These are phyloP conservation scores for Sthenelais limicola DNA, from an alignment of 2,888 invertebrate genomes.

Conservation along the genomic window DNA sequence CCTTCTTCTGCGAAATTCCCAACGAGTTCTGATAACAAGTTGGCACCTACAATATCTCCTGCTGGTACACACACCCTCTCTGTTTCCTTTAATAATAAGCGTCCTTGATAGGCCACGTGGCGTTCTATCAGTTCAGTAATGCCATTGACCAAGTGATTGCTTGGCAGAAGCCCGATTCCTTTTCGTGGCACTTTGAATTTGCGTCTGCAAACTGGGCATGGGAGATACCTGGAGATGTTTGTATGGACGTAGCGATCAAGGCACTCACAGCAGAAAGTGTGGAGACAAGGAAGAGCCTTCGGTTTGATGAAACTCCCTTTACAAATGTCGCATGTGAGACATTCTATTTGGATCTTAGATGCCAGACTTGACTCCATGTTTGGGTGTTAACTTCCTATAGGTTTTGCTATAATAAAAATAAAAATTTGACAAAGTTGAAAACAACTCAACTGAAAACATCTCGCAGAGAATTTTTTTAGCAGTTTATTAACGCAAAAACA, in stretches of 20 bases:
- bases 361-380: conserved; percentile 38
- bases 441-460: no score
- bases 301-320: conserved; percentile 57
- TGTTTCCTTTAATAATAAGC: conserved; percentile 32
- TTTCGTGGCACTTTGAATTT: conserved; percentile 55
- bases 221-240: conserved; percentile 52
- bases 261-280: conserved; percentile 65
- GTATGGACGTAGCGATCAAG: conserved; percentile 56
- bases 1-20: no score
- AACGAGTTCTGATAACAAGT: no score
- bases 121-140: conserved; percentile 54
- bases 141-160: conserved; percentile 62
- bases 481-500: no score
- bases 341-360: conserved; percentile 51
- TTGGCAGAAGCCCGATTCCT: conserved; percentile 58
- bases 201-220: conserved; percentile 62
- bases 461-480: no score
- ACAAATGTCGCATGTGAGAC: conserved; percentile 64
- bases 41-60: no score
- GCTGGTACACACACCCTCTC: no score
- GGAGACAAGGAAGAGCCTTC: conserved; percentile 65
- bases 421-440: no score
- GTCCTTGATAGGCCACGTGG: conserved; percentile 54
- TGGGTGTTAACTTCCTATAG: background rate
- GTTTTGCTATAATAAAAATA: no score